Conservation (phyloP, 2,888 invertebrate genomes). For the Drosophila atripex region DNA sequence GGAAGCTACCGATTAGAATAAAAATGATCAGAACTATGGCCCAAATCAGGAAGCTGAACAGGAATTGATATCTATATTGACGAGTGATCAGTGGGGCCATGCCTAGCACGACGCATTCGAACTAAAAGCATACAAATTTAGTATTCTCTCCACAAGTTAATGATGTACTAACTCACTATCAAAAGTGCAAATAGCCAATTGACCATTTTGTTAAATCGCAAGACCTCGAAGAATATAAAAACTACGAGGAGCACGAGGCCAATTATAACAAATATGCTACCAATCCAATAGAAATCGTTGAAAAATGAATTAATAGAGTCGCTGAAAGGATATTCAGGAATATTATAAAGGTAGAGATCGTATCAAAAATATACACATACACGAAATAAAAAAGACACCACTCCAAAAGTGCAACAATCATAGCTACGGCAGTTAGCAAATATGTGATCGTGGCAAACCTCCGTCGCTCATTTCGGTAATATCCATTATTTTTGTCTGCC, state of each 20-base stretch:
- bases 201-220: conserved; percentile 47
- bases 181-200: conserved; percentile 56
- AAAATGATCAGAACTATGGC: conserved; percentile 36
- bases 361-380: conserved; percentile 33
- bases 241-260: conserved; percentile 36
- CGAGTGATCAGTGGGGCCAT: conserved; percentile 40
- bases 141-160: no score
- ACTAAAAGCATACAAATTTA: conserved; percentile 23
- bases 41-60: conserved; percentile 47
- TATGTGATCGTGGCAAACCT: background rate
- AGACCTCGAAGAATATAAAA: conserved; percentile 57
- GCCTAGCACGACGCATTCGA: conserved; percentile 50
- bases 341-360: background rate
- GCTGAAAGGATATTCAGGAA: conserved; percentile 10
- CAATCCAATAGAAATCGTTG: conserved; percentile 40
- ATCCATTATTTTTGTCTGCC: background rate
- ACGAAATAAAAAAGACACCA: conserved; percentile 44
- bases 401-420: conserved; percentile 32
- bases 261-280: conserved; percentile 45
- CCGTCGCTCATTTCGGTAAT: background rate
- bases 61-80: conserved; percentile 42
- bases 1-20: conserved; percentile 34
- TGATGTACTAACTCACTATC: conserved; percentile 39
- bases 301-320: background rate
- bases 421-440: background rate